Base-by-base conservation (phyloP, 1,140 invertebrate species). In the Trachymyrmex septentrionalis region DNA sequence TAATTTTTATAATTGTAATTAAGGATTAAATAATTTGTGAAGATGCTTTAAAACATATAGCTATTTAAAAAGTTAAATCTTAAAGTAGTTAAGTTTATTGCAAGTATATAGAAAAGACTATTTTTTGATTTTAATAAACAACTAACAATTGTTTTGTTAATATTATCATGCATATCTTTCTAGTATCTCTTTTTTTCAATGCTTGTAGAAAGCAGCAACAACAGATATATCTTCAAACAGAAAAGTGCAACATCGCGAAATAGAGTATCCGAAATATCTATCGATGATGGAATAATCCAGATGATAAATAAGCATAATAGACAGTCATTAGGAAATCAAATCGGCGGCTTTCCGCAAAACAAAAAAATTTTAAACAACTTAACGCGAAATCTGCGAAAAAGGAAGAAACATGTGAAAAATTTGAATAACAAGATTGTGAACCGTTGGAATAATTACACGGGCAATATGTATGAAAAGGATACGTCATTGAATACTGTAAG, bases 241-340 rank as follows among this genome's bases (percentile, higher is more conserved):
- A 73, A 61, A 48, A 61, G n/a, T 48, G 10, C 3, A 61, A 7
- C 67, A n/a, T 16, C 24, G 7, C 27, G 21, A 12, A 27, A 7
- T 30, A n/a, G n/a, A 50, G 9, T 73, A 38, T 61, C 19, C 10
- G 50, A 71, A n/a, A 24, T 24, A 21, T 21, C 53, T 21, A n/a
- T 63, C 80, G 55, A 84, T 14, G 24, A 73, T 50, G n/a, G 16
- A 50, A 27, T 72, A 21, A 50, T n/a, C 30, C 80, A 21, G 1
- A 16, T 30, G 38, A 44, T 44, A 24, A 61, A 24, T 12, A 61
- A 27, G 14, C 14, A 27, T 7, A 34, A 27, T 3, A 50, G 10
- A n/a, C 69, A 75, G 24, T 61, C 38, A 6, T 14, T 59, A 19
- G 14, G 21, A 1, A 84, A 63, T 50, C 55, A 27, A 61, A 50